Evolutionary conservation across 1,140 invertebrate genomes (phyloP), one percentile per base, ranked within the genome.

Genomic region (Leptoteleia sp.): DNA sequence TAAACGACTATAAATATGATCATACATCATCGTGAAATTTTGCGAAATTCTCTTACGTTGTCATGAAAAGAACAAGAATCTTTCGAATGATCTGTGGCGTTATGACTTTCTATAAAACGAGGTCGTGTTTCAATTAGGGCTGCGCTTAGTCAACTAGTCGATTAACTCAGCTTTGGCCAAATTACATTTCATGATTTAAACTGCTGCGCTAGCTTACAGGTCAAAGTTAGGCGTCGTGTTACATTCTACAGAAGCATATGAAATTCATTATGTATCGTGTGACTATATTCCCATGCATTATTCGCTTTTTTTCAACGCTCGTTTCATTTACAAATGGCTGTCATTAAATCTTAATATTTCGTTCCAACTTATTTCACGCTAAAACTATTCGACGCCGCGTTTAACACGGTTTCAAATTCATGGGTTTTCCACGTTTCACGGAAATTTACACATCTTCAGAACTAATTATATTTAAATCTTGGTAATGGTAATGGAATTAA

Each of bases 111-210:
- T 75, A 75, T 27, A 62, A 65, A 79, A 79, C 55, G 76, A 75
- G 76, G 70, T 73, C 76, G 70, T 75, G 77, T 80, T 80, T 80
- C 77, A 80, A 80, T 80, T 80, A 80, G 77, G 71, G 19, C 76
- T 70, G 57, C 70, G 76, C 70, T 79, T 75, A 73, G 76, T 73
- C 68, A 72, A 79, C 70, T 79, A 79, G 71, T 79, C 77, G 47
- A 79, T 75, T 75, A 79, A 75, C 64, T 79, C 62, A 42, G 70
- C 70, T 73, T 79, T 75, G 76, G 68, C 76, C 55, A 79, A 79
- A 79, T 70, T 79, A 75, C 76, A 50, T 75, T 65, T 61, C 64
- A 75, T 71, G 76, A 71, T 79, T 73, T 70, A 73, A 79, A 79
- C 70, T 79, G 76, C 76, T 79, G 76, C 43, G 76, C 76, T 47